Percentiles rank a stretch among this genome's conserved stretches.
Evolutionary conservation across 2,888 invertebrate species (phyloP).

Genomic region (Seladonia tumulorum): DNA sequence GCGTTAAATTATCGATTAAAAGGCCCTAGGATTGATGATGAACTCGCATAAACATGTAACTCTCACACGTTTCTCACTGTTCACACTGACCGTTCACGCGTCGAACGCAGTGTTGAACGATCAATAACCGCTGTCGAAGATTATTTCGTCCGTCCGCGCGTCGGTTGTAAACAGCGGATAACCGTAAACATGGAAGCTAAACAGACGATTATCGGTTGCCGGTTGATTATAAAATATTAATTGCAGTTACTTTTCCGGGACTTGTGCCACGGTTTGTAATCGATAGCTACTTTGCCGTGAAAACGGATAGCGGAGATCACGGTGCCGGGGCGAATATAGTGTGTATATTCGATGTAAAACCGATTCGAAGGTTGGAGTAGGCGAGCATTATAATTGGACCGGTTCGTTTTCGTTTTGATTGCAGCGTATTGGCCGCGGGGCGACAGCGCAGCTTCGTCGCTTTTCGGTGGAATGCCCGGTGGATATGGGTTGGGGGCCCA

Average conservation of each 20-base stretch:
- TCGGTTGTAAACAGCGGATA: not conserved
- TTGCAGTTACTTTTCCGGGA: not conserved
- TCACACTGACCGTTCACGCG: not conserved
- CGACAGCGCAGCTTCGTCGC: conserved; percentile 82
- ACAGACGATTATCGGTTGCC: conserved; percentile 6
- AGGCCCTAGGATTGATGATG: not conserved
- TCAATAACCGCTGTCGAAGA: not conserved
- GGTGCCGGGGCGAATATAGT: not conserved
- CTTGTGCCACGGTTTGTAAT: not conserved
- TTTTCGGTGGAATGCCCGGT: conserved; percentile 83
- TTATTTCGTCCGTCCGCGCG: not conserved
- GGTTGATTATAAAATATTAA: conserved; percentile 1
- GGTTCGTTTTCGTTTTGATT: conserved; percentile 73
- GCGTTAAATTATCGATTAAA: not conserved
- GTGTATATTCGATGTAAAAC: not conserved
- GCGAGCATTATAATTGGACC: conserved; percentile 16
- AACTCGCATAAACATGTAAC: not conserved
- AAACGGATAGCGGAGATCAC: not conserved
- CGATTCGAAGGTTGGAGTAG: not conserved
- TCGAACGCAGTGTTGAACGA: not conserved
- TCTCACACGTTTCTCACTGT: too few species aligned
- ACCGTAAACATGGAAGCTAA: not conserved
- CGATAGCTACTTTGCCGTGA: not conserved
- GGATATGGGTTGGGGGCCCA: conserved; percentile 83
- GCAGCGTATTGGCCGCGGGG: conserved; percentile 94